Evolutionary conservation across 2,797 vertebrate species (phyloP), one percentile per base, ranked within the genome.

Genomic region (Leptodactylus fallax): DNA sequence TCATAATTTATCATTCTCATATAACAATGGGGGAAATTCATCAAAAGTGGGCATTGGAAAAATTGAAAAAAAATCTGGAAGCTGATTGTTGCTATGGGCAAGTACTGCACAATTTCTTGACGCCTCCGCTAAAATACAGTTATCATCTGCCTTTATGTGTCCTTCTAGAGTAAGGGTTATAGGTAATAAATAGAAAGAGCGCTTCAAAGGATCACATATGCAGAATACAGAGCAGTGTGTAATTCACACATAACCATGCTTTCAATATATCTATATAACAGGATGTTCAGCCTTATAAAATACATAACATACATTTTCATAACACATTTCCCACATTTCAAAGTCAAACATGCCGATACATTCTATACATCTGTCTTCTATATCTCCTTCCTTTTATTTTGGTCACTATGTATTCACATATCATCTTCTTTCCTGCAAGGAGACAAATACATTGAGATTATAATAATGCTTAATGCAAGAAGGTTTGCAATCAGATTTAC

Each of bases 371-470:
- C 53, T 60, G 72, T 58, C 65, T 86, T 36, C 58, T 72, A 63
- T 72, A 78, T 76, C 25, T 25, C 17, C 10, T 47, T 79, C 8
- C 25, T 67, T 63, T n/a, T 74, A 12, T 19, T 19, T 53, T 25
- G 47, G 49, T 21, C n/a, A 19, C 5, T 61, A 3, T 16, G 49
- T 25, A 10, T 78, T 89, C 84, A 89, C 83, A 89, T 83, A 86
- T 89, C 84, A 12, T 89, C 87, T 12, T 88, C 88, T 79, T 86
- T 89, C 17, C 88, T 89, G 83, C 47, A 89, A 89, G 27, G 6
- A 78, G 27, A 78, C 11, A 72, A 77, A 63, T 47, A 53, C 14
- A 47, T 81, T 58, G 19, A 63, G 19, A 79, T 74, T 74, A 21
- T 60, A 21, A 25, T 13, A 79, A n/a, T 11, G 55, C 7, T n/a